Base-by-base conservation (phyloP, 37 sponge, comb jelly and placozoan species). In the Diacarnus erythraeanus region DNA sequence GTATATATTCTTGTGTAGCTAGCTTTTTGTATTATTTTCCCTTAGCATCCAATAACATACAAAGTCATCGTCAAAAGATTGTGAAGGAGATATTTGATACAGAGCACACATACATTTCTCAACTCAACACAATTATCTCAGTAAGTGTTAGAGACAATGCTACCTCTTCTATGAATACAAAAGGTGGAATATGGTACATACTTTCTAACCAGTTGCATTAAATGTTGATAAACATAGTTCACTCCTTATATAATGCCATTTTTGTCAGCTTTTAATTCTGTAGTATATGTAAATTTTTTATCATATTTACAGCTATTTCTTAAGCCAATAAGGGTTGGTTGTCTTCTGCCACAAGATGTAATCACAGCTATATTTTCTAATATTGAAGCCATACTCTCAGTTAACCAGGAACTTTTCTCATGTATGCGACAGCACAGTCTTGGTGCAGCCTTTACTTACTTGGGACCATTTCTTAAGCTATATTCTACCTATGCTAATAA, bases 391-490 rank as follows among this genome's bases (percentile, higher is more conserved):
- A 86, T 94, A 36, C 81, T 90, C 51, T 64, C 81, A 10, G 79
- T 94, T 18, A 94, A 94, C 61, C 39, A 38, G 30, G 94, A 94
- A 56, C 84, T 94, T 18, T 72, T 90, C 31, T 29, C 56, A 0
- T 86, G 25, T 37, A 86, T 94, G 79, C 38, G 78, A 38, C 80
- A 89, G 58, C 41, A 66, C 43, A 84, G 88, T 31, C 84, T 83
- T 44, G 94, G 79, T 0, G 87, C 86, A 26, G 94, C 94, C 25
- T 94, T 94, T 63, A 59, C 38, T 31, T 73, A 86, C 44, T 42
- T 94, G 63, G 91, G 75, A 23, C 94, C 94, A 0, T 94, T 94
- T 71, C 84, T 94, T 18, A 89, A 88, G 43, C 87, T 94, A 18
- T 94, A 94, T 57, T 80, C 91, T 22, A 69, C 81, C 43, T 94